Percentiles rank a stretch among this genome's conserved stretches.
These are phyloP conservation scores for Phymorhynchus buccinoides DNA, from an alignment of 1,140 invertebrate genomes.

Conservation along the genomic window DNA sequence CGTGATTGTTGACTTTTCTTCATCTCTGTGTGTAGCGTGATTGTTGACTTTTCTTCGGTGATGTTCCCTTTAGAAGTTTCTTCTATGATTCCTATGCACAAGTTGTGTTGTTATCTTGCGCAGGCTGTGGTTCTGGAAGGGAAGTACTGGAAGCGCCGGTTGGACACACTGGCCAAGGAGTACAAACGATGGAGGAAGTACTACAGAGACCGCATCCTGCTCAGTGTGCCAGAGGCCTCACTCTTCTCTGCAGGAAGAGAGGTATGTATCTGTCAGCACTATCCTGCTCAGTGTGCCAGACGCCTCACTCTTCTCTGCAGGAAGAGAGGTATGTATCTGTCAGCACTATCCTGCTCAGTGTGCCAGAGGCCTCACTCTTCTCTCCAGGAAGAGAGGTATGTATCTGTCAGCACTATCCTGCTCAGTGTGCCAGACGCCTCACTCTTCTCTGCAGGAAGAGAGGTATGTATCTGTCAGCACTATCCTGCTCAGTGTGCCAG, in stretches of 20 bases:
- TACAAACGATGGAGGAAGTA: conserved; percentile 99
- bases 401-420: too few species aligned
- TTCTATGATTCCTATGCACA: neutral
- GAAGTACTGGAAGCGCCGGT: conserved; percentile 98
- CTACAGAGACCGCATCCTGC: conserved; percentile 78
- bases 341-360: too few species aligned
- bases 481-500: too few species aligned
- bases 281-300: neutral
- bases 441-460: too few species aligned
- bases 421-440: too few species aligned
- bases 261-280: neutral
- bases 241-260: neutral
- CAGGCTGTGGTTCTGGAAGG: conserved; percentile 95
- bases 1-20: neutral
- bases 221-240: conserved; percentile 23
- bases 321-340: too few species aligned
- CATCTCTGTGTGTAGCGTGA: neutral
- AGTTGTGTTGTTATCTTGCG: conserved; percentile 55
- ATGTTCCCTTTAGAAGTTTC: neutral
- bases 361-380: too few species aligned
- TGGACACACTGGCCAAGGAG: conserved; percentile 96
- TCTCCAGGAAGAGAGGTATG: too few species aligned
- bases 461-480: too few species aligned
- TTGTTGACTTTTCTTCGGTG: too few species aligned
- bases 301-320: neutral